Conservation (phyloP, 1,140 invertebrate species). For the Sarcophaga bullata region DNA sequence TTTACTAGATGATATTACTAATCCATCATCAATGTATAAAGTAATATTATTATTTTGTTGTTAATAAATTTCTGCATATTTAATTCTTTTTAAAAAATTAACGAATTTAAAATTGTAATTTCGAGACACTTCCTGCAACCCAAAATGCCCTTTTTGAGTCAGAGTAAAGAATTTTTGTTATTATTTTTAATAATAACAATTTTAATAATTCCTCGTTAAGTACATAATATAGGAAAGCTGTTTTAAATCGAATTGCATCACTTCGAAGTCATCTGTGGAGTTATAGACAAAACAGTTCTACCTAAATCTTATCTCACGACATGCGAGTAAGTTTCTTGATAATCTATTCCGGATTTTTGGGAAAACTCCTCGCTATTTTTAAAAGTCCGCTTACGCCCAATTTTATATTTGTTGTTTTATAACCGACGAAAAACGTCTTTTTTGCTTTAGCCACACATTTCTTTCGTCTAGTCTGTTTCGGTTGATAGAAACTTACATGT, state of each 20-base stretch:
- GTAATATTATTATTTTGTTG: constrained; percentile 64
- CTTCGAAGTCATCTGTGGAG: constrained; percentile 37
- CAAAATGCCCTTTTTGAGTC: not conserved
- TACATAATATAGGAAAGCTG: not conserved
- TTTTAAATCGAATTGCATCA: constrained; percentile 28
- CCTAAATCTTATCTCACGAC: constrained; percentile 47
- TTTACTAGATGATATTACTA: constrained; percentile 49
- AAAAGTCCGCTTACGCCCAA: constrained; percentile 50
- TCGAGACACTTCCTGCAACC: not conserved
- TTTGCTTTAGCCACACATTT: constrained; percentile 60
- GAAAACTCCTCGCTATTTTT: constrained; percentile 60
- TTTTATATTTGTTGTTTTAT: constrained; percentile 46
- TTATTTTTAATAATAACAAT: too few species aligned
- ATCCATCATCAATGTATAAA: constrained; percentile 68
- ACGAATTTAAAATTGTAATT: constrained; percentile 6
- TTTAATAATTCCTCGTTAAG: not conserved
- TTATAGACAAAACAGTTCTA: constrained; percentile 48
- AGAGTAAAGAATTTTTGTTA: too few species aligned
- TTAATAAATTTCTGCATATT: constrained; percentile 57
- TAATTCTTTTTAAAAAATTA: constrained; percentile 53
- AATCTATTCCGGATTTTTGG: constrained; percentile 58
- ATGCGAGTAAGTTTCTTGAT: constrained; percentile 46
- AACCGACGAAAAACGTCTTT: constrained; percentile 62
- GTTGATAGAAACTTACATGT: constrained; percentile 52
- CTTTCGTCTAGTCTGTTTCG: constrained; percentile 55